These are phyloP conservation scores for Clusia tigrina DNA, from an alignment of 2,888 invertebrate genomes.

Conservation along the genomic window DNA sequence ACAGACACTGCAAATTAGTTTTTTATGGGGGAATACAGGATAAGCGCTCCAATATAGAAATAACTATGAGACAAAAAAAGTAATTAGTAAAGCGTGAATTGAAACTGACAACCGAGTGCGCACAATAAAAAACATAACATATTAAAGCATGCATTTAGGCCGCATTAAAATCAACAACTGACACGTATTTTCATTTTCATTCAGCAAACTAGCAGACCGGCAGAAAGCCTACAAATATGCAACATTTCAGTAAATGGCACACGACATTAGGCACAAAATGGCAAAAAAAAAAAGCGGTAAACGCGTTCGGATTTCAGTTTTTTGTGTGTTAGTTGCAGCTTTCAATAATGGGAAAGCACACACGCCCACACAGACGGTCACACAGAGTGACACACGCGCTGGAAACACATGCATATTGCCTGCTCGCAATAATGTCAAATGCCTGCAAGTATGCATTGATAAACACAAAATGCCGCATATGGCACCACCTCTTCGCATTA, in stretches of 20 bases:
- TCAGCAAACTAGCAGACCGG: neutral
- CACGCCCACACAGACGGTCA: neutral
- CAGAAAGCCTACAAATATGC: neutral
- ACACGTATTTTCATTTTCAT: neutral
- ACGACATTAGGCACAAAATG: neutral
- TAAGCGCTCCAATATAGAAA: neutral
- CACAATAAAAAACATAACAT: too few relatives aligned
- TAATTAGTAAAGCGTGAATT: neutral
- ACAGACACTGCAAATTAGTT: neutral
- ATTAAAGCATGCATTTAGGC: neutral
- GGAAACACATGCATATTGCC: neutral
- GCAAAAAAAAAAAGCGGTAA: neutral
- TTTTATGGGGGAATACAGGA: neutral
- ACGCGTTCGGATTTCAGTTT: neutral
- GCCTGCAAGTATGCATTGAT: constrained; percentile 26
- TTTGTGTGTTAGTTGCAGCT: neutral
- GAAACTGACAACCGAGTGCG: neutral
- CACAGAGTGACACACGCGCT: neutral
- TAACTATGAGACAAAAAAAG: too few relatives aligned
- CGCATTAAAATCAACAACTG: neutral
- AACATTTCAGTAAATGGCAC: neutral
- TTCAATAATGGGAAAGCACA: too few relatives aligned
- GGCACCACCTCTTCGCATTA: neutral
- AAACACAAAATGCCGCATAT: constrained; percentile 13
- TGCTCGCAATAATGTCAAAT: neutral